Evolutionary conservation across 2,113 vertebrate species (phyloP).

Genomic region (Peromyscus californicus): DNA sequence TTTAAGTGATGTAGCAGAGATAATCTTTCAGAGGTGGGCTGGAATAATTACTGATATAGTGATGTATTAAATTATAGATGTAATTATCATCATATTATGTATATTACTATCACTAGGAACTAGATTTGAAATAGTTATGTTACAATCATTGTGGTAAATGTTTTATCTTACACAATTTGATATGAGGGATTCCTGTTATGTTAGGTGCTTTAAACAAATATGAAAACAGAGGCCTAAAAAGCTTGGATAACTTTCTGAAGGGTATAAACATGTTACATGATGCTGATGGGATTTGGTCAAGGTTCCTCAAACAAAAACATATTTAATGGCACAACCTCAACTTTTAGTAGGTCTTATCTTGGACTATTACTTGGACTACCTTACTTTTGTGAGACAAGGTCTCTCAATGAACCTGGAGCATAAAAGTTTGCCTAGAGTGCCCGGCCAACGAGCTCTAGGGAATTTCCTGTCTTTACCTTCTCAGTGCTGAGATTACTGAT

Average conservation of each 20-base stretch:
- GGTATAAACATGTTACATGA: not conserved
- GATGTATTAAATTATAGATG: not conserved
- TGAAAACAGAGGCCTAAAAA: constrained; percentile 23
- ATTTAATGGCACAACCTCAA: not conserved
- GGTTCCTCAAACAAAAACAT: not conserved
- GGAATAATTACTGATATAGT: not conserved
- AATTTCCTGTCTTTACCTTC: not conserved
- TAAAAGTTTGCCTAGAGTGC: not conserved
- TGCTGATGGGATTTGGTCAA: not conserved
- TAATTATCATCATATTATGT: not conserved
- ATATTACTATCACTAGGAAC: not conserved
- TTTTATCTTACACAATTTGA: constrained; percentile 32
- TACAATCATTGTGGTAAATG: not conserved
- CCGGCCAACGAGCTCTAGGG: too few species aligned
- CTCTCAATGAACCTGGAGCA: not conserved
- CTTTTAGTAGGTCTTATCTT: not conserved
- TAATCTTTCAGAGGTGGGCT: constrained; percentile 3
- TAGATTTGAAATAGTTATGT: constrained; percentile 1
- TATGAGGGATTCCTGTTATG: not conserved
- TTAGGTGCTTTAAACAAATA: not conserved
- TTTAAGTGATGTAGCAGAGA: not conserved
- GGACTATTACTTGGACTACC: not conserved
- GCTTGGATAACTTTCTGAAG: not conserved
- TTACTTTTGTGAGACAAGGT: not conserved
- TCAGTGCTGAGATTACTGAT: not conserved